Evolutionary conservation across 2,797 vertebrate species (phyloP), one percentile per base, ranked within the genome.

Genomic region (Pseudochirops corinnae): DNA sequence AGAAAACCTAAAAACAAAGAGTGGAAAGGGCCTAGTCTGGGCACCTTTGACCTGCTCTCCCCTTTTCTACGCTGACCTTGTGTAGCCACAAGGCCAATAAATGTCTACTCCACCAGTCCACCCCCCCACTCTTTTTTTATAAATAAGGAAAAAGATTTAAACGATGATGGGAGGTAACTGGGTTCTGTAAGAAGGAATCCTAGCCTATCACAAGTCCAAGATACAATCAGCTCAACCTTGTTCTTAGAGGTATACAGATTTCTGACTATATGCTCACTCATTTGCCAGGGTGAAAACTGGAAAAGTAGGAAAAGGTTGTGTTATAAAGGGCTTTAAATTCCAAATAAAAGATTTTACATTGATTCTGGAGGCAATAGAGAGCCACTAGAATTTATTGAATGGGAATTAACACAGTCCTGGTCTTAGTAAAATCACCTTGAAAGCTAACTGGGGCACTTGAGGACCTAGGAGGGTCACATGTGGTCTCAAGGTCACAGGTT

Each of bases 231-330:
- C 60, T 96, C 58, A 92, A 53, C 52, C n/a, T 56, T 95, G 5
- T 92, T 90, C 90, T 5, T 39, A 55, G 39, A 94, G 96, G 39
- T 93, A 97, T 92, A 97, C 55, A 93, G 39, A 95, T 94, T 50
- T 93, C 46, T 31, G 57, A 95, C 5, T 90, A 90, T 21, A 92
- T 92, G 55, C 74, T 92, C 94, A 92, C 93, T 58, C 96, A 96
- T 56, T 93, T 31, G 46, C 91, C 92, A 95, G 31, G 39, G 52
- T 96, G 53, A 53, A 53, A 53, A 53, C 53, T 24, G 39, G 39
- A 82, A 82, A 82, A 46, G 21, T 46, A 82, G 74, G 39, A 46
- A 46, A 82, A 3, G 31, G 39, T 46, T 21, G 46, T 46, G 16
- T 39, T 39, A 24, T 74, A 39, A 24, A 74, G 6, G 18, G 16